These are phyloP conservation scores for Sylvia atricapilla DNA, from an alignment of 2,113 vertebrate genomes.

Conservation along the genomic window DNA sequence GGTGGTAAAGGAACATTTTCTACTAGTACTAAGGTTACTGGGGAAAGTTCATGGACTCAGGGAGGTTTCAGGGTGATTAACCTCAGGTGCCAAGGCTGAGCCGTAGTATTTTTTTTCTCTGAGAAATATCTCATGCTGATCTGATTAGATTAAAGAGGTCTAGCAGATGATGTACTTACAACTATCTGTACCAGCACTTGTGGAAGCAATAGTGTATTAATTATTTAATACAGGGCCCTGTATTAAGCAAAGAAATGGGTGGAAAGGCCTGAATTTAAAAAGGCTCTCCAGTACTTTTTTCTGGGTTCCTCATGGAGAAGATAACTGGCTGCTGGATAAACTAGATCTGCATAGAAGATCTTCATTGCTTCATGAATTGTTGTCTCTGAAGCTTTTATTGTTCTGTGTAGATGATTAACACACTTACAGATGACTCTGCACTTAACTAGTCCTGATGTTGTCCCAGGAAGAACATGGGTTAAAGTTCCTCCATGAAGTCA, in stretches of 20 bases:
- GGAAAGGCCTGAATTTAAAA: neutral
- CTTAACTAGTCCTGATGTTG: neutral
- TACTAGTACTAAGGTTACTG: neutral
- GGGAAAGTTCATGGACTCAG: neutral
- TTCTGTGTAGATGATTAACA: neutral
- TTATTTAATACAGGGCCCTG: neutral
- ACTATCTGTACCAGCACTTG: neutral
- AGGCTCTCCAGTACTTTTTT: neutral
- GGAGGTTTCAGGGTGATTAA: neutral
- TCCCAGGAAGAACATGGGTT: neutral
- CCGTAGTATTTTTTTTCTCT: neutral
- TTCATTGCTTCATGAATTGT: neutral
- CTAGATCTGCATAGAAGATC: neutral
- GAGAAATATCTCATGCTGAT: neutral
- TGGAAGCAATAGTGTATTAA: neutral
- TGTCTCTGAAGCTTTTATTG: neutral
- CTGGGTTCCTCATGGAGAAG: neutral
- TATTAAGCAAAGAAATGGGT: neutral
- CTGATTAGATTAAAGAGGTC: neutral
- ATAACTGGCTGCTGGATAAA: neutral
- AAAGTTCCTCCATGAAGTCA: neutral
- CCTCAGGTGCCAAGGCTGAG: neutral
- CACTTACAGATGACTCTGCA: neutral
- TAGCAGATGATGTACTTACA: neutral
- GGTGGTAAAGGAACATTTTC: slow-evolving; percentile 4